These are phyloP conservation scores for Amblyteles armatorius DNA, from an alignment of 2,888 invertebrate genomes.

Conservation along the genomic window DNA sequence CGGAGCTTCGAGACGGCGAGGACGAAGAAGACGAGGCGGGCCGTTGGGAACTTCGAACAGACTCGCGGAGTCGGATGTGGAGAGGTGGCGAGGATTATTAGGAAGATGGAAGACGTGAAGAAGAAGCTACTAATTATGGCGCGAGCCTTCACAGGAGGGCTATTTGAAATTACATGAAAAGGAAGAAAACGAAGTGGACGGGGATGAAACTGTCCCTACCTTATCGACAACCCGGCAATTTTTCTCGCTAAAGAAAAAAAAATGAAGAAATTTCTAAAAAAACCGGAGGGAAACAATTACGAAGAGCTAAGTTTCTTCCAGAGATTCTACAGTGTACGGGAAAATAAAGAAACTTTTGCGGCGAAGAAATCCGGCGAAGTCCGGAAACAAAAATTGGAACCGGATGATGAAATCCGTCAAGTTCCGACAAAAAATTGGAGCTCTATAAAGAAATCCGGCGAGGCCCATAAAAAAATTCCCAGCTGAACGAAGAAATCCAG, in stretches of 20 bases:
- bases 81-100: background rate
- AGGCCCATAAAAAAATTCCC: no score
- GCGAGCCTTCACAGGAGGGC: background rate
- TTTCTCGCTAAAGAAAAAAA: background rate
- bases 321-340: no score
- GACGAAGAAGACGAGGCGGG: background rate
- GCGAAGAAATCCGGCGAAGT: no score
- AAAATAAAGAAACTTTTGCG: no score
- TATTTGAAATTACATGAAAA: background rate
- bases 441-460: no score
- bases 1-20: background rate
- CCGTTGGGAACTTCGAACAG: background rate
- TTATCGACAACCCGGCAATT: background rate
- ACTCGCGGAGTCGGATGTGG: background rate
- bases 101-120: constrained; percentile 25
- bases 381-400: no score
- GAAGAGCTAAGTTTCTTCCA: no score
- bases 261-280: background rate
- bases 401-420: no score
- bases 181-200: background rate
- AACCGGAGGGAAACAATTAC: background rate
- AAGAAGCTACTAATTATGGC: background rate
- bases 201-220: background rate
- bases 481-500: no score
- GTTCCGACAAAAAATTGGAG: no score